Evolutionary conservation across 2,113 vertebrate genomes (phyloP).

Genomic region (Phalacrocorax aristotelis): DNA sequence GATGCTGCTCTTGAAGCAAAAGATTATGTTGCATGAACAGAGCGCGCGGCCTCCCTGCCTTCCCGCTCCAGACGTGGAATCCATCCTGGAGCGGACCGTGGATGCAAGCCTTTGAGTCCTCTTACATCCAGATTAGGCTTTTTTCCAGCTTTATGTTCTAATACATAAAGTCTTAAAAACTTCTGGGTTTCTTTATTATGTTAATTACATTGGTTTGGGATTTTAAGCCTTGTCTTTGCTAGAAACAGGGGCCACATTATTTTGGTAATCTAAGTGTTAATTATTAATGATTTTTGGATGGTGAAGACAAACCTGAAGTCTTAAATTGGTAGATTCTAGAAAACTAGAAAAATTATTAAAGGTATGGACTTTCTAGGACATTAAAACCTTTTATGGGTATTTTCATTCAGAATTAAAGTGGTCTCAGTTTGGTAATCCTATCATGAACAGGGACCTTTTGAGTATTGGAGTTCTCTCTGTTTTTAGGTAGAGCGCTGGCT

Average conservation of each 20-base stretch:
- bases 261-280: not conserved
- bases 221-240: not conserved
- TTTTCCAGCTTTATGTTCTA: not conserved
- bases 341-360: not conserved
- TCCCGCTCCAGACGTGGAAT: not conserved
- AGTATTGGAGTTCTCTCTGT: accelerated
- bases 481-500: not conserved
- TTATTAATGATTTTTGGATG: accelerated
- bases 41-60: not conserved
- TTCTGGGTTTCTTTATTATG: not conserved
- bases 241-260: not conserved
- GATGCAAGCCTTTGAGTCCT: not conserved
- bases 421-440: accelerated
- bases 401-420: not conserved
- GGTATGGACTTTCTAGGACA: accelerated
- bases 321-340: not conserved
- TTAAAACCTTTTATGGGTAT: not conserved
- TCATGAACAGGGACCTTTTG: accelerated
- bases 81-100: accelerated
- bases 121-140: not conserved
- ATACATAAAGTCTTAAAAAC: too few relatives aligned
- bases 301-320: not conserved
- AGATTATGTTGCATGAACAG: accelerated
- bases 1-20: not conserved
- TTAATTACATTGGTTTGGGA: too few relatives aligned